Evolutionary conservation across 2,888 invertebrate genomes (phyloP).

Genomic region (Agriotes lineatus): DNA sequence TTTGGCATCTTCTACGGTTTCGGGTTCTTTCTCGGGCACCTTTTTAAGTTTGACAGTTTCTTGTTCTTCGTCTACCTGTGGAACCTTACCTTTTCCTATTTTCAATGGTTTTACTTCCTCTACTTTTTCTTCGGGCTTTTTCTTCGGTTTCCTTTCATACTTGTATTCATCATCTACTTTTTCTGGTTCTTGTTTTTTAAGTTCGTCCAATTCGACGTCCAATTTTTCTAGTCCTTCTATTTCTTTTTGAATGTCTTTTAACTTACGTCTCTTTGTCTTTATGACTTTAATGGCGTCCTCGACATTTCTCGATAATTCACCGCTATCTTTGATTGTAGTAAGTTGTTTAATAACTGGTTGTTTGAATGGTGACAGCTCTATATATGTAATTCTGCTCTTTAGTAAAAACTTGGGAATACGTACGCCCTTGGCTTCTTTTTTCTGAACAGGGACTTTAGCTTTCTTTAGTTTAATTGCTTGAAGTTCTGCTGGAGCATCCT

Average conservation of each 20-base stretch:
- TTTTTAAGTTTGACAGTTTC: constrained; percentile 63
- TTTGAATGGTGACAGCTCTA: constrained; percentile 73
- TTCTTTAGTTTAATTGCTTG: constrained; percentile 77
- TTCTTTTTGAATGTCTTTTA: constrained; percentile 63
- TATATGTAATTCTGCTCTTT: constrained; percentile 67
- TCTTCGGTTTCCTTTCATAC: constrained; percentile 53
- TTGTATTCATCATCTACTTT: constrained; percentile 50
- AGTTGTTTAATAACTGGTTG: constrained; percentile 58
- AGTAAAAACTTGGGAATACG: constrained; percentile 67
- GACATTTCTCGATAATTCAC: constrained; percentile 74
- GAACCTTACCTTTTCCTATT: constrained; percentile 66
- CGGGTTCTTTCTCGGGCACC: constrained; percentile 60
- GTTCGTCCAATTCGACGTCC: constrained; percentile 62
- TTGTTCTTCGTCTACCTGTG: constrained; percentile 56
- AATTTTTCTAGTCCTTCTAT: constrained; percentile 67
- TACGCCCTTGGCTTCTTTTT: constrained; percentile 57
- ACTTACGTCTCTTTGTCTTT: constrained; percentile 68
- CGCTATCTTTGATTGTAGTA: constrained; percentile 71
- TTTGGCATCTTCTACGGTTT: constrained; percentile 53
- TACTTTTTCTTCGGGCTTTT: constrained; percentile 59
- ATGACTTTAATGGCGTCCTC: constrained; percentile 76
- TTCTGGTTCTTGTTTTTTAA: constrained; percentile 66
- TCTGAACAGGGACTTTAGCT: constrained; percentile 63
- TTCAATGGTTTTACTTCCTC: constrained; percentile 62
- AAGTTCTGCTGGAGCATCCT: constrained; percentile 70